Evolutionary conservation across 2,113 vertebrate species (phyloP).

Genomic region (Dicerorhinus sumatrensis): DNA sequence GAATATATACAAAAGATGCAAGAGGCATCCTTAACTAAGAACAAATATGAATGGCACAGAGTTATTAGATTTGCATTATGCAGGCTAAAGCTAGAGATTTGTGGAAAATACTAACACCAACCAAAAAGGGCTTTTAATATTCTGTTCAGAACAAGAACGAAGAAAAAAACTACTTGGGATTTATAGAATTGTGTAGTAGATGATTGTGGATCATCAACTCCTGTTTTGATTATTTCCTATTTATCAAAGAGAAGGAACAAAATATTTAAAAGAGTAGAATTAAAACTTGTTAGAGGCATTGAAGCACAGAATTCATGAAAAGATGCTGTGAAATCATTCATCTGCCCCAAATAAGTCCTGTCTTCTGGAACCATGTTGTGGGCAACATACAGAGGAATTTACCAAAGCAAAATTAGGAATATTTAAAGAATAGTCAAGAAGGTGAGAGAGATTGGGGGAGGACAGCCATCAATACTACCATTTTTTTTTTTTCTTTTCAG

Average conservation of each 20-base stretch:
- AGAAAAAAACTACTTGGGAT: not conserved
- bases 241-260: not conserved
- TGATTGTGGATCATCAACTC: not conserved
- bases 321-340: not conserved
- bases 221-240: not conserved
- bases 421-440: not conserved
- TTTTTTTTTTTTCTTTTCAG: not conserved
- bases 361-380: not conserved
- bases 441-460: not conserved
- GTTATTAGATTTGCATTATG: not conserved
- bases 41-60: not conserved
- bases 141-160: not conserved
- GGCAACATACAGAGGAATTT: not conserved
- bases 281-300: not conserved
- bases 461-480: not conserved
- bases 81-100: not conserved
- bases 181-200: not conserved
- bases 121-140: not conserved
- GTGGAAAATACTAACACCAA: not conserved
- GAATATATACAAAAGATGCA: not conserved
- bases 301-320: not conserved
- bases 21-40: not conserved
- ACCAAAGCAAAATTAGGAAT: not conserved
- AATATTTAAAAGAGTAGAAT: not conserved
- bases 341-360: not conserved